Evolutionary conservation across 1,140 invertebrate genomes (phyloP).

Genomic region (Panonychus citri): DNA sequence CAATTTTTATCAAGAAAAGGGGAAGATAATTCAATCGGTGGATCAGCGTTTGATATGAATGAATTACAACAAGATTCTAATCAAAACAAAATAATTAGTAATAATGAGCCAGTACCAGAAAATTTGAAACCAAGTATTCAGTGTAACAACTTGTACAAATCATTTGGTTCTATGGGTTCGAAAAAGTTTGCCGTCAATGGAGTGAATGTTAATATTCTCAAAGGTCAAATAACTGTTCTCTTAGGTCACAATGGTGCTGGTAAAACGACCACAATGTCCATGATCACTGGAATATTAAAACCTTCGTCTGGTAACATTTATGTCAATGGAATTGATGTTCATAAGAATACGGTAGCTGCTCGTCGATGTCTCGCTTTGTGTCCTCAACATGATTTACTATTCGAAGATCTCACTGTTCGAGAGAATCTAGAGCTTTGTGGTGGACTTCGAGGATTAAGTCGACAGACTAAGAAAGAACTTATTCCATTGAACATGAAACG

Average conservation of each 20-base stretch:
- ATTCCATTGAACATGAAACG: conserved; percentile 19
- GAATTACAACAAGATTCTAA: background rate
- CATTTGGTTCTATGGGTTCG: background rate
- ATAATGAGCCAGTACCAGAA: background rate
- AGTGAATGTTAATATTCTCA: conserved; percentile 42
- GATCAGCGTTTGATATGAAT: no score
- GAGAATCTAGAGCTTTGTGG: conserved; percentile 11
- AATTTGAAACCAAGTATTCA: background rate
- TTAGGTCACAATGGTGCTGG: conserved; percentile 35
- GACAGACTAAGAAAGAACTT: conserved; percentile 28
- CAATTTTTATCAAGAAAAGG: conserved; percentile 13
- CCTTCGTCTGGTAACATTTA: conserved; percentile 41
- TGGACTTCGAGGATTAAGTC: conserved; percentile 34
- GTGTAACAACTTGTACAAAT: conserved; percentile 22
- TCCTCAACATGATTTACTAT: conserved; percentile 40
- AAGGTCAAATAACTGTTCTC: conserved; percentile 48
- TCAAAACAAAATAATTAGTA: background rate
- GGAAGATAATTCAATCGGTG: no score
- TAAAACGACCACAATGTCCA: conserved; percentile 56
- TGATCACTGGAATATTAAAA: conserved; percentile 43
- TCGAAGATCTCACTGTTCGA: conserved; percentile 23
- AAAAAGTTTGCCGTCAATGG: conserved; percentile 40
- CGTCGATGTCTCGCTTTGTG: conserved; percentile 57
- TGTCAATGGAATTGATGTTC: conserved; percentile 40
- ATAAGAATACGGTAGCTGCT: conserved; percentile 28